Evolutionary conservation across 2,113 vertebrate species (phyloP), one percentile per base, ranked within the genome.

Genomic region (Mandrillus leucophaeus): DNA sequence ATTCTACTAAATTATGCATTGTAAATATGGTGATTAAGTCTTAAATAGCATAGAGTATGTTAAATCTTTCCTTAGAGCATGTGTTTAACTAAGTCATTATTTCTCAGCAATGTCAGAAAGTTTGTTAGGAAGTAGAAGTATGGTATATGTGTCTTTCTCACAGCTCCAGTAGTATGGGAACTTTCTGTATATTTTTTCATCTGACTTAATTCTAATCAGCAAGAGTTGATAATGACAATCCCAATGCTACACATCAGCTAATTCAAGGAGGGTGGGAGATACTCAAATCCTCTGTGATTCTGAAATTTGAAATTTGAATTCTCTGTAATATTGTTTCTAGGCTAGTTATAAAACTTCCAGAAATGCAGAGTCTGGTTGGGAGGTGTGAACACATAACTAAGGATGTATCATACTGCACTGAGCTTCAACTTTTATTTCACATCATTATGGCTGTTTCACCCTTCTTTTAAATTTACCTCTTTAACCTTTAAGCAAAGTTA

Each of bases 11-110:
- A 90, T 97, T 95, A 93, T 96, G 86, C 90, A 32, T 95, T 90
- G 84, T 97, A 97, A 97, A 97, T 88, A 94, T 92, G 94, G 88
- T 73, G 89, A 88, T 89, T 92, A 92, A 79, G 76, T 92, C 96
- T 97, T 95, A 93, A 94, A 92, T 94, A 98, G 90, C 92, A 96
- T n/a, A 45, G 70, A 80, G 17, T 90, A 76, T 96, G 83, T 93
- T 94, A 88, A 95, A 90, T 92, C 89, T 96, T 88, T 92, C 87
- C 89, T 91, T 80, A 5, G 81, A 94, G 59, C 80, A 96, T 96
- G 90, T 84, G 92, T 88, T 96, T 91, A 80, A 57, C n/a, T 43
- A 92, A 87, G 84, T 70, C 82, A 30, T 52, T 76, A 25, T 40
- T 89, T 50, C 79, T 59, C 64, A 45, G 70, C 64, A 30, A 76